Conservation (phyloP, 1,140 invertebrate genomes). For the Scaptomyza montana region DNA sequence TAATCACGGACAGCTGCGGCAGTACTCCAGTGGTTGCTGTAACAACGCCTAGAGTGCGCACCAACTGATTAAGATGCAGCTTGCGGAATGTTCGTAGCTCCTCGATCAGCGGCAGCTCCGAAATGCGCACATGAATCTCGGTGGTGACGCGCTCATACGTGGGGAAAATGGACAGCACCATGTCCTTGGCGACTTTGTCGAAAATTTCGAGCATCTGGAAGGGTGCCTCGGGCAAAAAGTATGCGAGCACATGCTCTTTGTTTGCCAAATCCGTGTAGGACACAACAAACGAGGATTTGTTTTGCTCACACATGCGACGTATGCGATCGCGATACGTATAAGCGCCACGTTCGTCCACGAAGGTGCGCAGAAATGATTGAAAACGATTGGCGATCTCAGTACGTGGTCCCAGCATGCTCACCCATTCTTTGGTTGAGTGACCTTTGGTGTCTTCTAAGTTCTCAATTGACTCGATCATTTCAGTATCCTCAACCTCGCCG, state of each 20-base stretch:
- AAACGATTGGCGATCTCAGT: conserved; percentile 99
- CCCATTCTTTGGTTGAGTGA: conserved; percentile 96
- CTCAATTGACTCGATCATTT: conserved; percentile 98
- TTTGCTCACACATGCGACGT: conserved; percentile 96
- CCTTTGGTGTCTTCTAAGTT: conserved; percentile 98
- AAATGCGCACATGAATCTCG: conserved; percentile 97
- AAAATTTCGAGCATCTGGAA: conserved; percentile 98
- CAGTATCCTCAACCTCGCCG: conserved; percentile 90
- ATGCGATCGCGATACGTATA: conserved; percentile 97
- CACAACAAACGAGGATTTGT: conserved; percentile 95
- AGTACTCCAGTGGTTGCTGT: conserved; percentile 97
- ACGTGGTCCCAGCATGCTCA: conserved; percentile 96
- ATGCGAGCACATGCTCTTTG: conserved; percentile 96
- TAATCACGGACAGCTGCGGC: conserved; percentile 97
- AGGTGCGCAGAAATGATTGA: conserved; percentile 96
- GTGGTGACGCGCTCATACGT: conserved; percentile 97
- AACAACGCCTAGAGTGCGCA: conserved; percentile 97
- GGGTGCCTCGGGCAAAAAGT: conserved; percentile 98
- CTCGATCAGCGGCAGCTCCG: conserved; percentile 97
- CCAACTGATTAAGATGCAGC: conserved; percentile 97
- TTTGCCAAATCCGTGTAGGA: conserved; percentile 96
- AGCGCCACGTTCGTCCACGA: conserved; percentile 93
- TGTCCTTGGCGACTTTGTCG: conserved; percentile 97
- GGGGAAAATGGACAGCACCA: conserved; percentile 97
- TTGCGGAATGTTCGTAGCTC: conserved; percentile 97